Conservation (phyloP, 1,140 invertebrate genomes). For the Meteorus sp. region DNA sequence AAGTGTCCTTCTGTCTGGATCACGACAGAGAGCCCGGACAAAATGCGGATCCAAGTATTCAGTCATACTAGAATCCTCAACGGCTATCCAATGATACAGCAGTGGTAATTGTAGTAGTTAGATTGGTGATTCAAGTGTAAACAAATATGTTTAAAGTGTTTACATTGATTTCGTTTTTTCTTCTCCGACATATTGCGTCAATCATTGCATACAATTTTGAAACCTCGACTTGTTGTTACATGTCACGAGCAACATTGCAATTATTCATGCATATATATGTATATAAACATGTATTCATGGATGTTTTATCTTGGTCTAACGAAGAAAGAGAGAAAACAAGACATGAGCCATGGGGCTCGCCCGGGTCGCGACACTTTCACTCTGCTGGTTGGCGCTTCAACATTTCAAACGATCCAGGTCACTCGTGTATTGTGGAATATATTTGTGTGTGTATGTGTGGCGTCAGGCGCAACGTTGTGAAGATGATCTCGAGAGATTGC, state of each 20-base stretch:
- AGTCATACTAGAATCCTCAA: constrained; percentile 53
- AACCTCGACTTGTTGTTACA: no score
- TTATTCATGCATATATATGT: no score
- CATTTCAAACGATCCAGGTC: constrained; percentile 13
- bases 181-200: neutral
- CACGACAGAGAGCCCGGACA: constrained; percentile 64
- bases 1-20: constrained; percentile 65
- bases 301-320: no score
- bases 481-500: no score
- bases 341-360: neutral
- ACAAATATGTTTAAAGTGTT: no score
- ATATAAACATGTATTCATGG: no score
- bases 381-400: neutral
- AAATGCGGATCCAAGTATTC: constrained; percentile 67
- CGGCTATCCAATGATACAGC: constrained; percentile 38
- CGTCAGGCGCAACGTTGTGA: no score
- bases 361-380: constrained; percentile 21
- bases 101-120: neutral
- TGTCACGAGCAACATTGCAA: no score
- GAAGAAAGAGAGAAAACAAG: neutral
- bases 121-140: no score
- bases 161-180: neutral
- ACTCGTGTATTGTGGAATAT: neutral
- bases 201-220: neutral
- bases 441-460: neutral